Base-by-base conservation (phyloP, 2,113 vertebrate species). In the Calyptomena viridis region DNA sequence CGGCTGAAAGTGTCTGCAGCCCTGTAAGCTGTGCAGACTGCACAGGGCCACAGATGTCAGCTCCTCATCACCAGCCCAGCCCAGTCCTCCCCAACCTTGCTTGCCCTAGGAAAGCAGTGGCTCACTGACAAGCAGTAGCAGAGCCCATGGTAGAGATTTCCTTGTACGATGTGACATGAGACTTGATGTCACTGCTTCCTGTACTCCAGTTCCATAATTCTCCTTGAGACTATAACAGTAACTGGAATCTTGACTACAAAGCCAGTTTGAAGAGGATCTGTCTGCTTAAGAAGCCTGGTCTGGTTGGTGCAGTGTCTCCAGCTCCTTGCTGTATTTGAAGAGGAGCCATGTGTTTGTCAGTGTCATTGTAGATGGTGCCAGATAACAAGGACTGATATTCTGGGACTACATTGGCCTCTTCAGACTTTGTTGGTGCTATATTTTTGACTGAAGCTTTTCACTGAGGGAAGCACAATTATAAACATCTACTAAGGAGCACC, bases 91-190 rank as follows among this genome's bases (percentile, higher is more conserved):
- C 22, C 16, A 52, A 10, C 3, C 27, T 21, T 72, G 5, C n/a
- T 27, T 80, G 44, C 15, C 20, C 28, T 19, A 24, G 24, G 20
- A 80, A 24, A 75, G 9, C 31, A 66, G 25, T n/a, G 18, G 31
- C 44, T 84, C 63, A 27, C 23, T 72, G 40, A 33, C 37, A 62
- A 60, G 25, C 1, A 20, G 25, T 9, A 79, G 14, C 12, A 23
- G 58, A 79, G 20, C 30, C 62, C 0, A 0, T 30, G 17, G n/a
- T 23, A 37, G 18, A 67, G 12, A 5, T 69, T 85, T 17, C 25
- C 16, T 40, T 0, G 0, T 15, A 31, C 7, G 7, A 67, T n/a
- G 19, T 16, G 47, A 27, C 12, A n/a, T 13, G 7, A 75, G 31
- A n/a, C 3, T 44, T 47, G 30, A 18, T 46, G 28, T 67, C 42